Base-by-base conservation (phyloP, 2,888 invertebrate genomes). In the Cordilura impudica region DNA sequence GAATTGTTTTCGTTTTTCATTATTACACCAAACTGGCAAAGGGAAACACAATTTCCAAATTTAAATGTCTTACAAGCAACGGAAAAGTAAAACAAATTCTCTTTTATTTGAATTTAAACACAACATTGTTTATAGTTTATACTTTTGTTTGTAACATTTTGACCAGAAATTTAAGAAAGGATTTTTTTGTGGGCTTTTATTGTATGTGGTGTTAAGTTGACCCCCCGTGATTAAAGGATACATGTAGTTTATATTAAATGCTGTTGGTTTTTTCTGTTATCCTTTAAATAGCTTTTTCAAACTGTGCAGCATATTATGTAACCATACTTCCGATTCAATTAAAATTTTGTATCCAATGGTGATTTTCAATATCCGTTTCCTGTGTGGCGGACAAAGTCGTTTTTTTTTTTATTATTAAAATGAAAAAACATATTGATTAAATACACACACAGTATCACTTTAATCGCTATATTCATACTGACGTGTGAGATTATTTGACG, bases 351-450 rank as follows among this genome's bases (percentile, higher is more conserved):
- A 43, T 60, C 43, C 53, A 53, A 51, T 61, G 43, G 53, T 61
- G 61, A 71, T 54, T 61, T 53, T 53, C 31, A 53, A 71, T 71
- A 61, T 71, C 61, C 71, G 71, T 45, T 53, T 71, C 54, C 29
- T 19, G 5, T 54, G 10, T 26, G 10, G 14, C 14, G 39, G 39
- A 18, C 18, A n/a, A 45, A 12, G 3, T n/a, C 8, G 18, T 47
- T 39, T 56, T 16, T 39, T 39, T 23, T 45, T 43, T 45, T 10
- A 45, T 8, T 43, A 23, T 14, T 45, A 45, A n/a, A n/a, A n/a
- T n/a, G n/a, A n/a, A n/a, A n/a, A n/a, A n/a, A n/a, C n/a, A 39
- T 39, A 12, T 4, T 5, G 1, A 39, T 39, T n/a, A 39, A 35
- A 35, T 1, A 39, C 35, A 39, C 2, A 39, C 35, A n/a, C 4